These are phyloP conservation scores for Sphyrna mokarran DNA, from an alignment of 2,113 vertebrate species.

Conservation along the genomic window DNA sequence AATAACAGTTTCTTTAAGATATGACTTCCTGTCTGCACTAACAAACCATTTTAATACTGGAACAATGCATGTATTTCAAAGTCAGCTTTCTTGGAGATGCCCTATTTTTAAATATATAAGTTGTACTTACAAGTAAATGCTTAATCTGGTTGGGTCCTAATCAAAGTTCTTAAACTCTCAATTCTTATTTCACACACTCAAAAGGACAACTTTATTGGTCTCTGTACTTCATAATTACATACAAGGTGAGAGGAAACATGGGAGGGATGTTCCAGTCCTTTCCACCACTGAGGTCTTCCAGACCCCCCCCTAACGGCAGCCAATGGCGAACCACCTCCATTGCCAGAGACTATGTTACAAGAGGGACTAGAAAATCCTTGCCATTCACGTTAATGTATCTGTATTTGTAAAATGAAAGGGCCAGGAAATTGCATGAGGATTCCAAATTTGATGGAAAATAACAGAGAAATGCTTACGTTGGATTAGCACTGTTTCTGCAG, in stretches of 20 bases:
- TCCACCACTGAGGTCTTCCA: too few species aligned
- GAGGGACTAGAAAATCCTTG: too few species aligned
- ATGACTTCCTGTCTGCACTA: background rate
- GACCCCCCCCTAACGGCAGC: too few species aligned
- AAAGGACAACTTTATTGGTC: background rate
- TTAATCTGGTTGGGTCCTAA: background rate
- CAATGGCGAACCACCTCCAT: too few species aligned
- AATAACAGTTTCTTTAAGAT: background rate
- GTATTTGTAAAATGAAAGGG: background rate
- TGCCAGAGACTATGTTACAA: too few species aligned
- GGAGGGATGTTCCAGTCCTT: too few species aligned
- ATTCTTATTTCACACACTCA: background rate
- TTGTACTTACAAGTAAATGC: too few species aligned
- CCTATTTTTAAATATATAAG: too few species aligned
- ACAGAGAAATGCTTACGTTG: background rate
- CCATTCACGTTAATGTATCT: background rate
- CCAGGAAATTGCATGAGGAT: too few species aligned
- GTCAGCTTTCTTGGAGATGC: background rate
- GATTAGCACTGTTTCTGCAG: background rate
- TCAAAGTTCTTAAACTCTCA: background rate
- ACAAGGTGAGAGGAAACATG: background rate
- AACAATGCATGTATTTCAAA: slow-evolving; percentile 5
- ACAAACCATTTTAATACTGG: background rate
- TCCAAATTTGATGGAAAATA: background rate
- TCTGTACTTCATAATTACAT: background rate